These are phyloP conservation scores for Tillus elongatus DNA, from an alignment of 2,888 invertebrate species.

Conservation along the genomic window DNA sequence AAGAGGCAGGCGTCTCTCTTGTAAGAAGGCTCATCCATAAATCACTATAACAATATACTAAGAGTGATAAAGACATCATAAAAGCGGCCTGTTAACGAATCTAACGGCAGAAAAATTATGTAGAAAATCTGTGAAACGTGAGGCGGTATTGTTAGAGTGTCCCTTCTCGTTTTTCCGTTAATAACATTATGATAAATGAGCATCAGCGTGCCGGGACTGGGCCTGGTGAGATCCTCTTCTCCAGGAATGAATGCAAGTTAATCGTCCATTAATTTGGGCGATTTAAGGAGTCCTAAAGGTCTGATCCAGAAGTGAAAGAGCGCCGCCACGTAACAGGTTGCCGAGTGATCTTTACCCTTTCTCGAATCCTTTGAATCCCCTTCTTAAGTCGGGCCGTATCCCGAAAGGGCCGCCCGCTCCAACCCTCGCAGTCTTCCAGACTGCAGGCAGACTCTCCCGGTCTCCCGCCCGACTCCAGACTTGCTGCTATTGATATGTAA, in stretches of 20 bases:
- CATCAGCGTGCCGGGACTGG: conserved; percentile 4
- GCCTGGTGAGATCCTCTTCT: conserved; percentile 14
- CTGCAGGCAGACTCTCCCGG: no score
- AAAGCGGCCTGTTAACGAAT: no score
- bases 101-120: no score
- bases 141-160: no score
- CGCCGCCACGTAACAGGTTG: conserved; percentile 28
- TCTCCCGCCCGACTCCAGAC: neutral
- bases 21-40: no score
- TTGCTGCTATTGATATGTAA: conserved; percentile 2
- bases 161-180: no score
- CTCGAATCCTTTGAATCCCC: conserved; percentile 32
- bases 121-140: no score
- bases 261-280: conserved; percentile 26
- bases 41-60: no score
- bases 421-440: no score
- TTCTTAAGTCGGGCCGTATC: conserved; percentile 28
- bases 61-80: no score
- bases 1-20: no score
- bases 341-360: conserved; percentile 31
- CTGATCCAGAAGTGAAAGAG: conserved; percentile 4
- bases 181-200: neutral
- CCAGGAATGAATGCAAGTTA: conserved; percentile 23
- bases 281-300: conserved; percentile 19
- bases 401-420: neutral